These are phyloP conservation scores for Agrochola lychnidis DNA, from an alignment of 2,888 invertebrate genomes.

Conservation along the genomic window DNA sequence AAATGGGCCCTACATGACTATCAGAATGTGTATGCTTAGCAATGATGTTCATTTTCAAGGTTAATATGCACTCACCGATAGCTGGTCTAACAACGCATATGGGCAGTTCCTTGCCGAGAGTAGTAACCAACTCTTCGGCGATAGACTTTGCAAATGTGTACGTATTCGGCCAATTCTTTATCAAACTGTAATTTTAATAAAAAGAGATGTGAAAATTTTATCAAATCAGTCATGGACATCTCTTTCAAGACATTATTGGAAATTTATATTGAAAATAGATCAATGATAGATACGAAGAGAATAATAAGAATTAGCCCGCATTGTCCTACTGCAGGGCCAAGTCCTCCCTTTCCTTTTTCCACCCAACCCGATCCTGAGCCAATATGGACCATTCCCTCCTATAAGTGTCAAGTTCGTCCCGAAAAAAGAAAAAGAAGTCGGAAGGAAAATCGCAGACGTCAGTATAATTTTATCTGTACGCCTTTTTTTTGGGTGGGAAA, in stretches of 20 bases:
- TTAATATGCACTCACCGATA: constrained; percentile 91
- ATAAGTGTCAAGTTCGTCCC: too few species aligned
- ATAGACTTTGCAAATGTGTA: constrained; percentile 97
- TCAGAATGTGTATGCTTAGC: neutral
- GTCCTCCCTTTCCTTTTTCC: too few species aligned
- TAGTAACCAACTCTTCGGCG: constrained; percentile 94
- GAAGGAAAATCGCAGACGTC: neutral
- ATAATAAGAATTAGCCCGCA: too few species aligned
- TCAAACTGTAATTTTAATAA: constrained; percentile 82
- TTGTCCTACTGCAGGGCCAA: too few species aligned
- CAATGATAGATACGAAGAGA: neutral
- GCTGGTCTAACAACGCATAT: constrained; percentile 96
- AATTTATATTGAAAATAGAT: neutral
- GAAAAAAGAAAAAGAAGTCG: neutral
- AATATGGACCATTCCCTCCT: too few species aligned
- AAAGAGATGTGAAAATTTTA: neutral
- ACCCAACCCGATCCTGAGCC: too few species aligned
- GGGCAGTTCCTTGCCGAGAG: constrained; percentile 92
- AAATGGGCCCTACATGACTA: neutral
- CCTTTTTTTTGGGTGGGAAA: too few species aligned
- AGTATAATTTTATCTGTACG: neutral
- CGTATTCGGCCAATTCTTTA: constrained; percentile 95
- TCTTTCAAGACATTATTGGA: too few species aligned
- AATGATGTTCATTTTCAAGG: neutral
- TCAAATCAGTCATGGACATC: neutral